Conservation (phyloP, 2,113 vertebrate genomes). For the Gnathonemus echidnorhynchus region DNA sequence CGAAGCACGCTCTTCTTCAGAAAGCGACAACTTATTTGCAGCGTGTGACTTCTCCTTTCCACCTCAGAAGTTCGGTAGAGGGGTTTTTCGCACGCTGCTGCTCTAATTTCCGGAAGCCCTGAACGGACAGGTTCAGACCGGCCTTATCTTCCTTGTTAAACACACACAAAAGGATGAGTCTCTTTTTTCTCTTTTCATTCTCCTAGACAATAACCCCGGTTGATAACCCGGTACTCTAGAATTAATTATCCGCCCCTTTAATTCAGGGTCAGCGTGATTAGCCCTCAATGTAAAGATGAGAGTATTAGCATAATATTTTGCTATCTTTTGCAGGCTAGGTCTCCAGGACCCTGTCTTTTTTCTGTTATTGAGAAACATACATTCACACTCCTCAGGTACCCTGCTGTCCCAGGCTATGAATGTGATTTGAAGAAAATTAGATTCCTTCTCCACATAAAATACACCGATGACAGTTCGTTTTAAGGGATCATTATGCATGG, state of each 20-base stretch:
- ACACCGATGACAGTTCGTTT: constrained; percentile 67
- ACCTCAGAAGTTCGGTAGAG: constrained; percentile 18
- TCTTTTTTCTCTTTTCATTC: constrained; percentile 45
- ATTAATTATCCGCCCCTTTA: constrained; percentile 73
- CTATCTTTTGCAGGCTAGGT: constrained; percentile 60
- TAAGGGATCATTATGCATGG: constrained; percentile 64
- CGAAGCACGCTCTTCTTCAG: constrained; percentile 12
- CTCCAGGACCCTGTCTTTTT: constrained; percentile 54
- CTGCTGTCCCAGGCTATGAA: constrained; percentile 74
- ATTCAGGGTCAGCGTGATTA: constrained; percentile 65
- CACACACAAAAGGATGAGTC: constrained; percentile 60
- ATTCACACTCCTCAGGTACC: constrained; percentile 51
- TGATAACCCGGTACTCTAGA: constrained; percentile 66
- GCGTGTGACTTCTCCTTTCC: constrained; percentile 11
- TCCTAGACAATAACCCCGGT: constrained; percentile 60
- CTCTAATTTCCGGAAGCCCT: constrained; percentile 39
- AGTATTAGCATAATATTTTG: constrained; percentile 74
- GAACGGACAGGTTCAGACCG: constrained; percentile 33
- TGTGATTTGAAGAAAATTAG: constrained; percentile 74
- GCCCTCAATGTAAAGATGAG: constrained; percentile 60
- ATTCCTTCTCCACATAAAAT: constrained; percentile 60
- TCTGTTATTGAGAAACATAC: constrained; percentile 32
- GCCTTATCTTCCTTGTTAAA: constrained; percentile 58
- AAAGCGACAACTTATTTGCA: constrained; percentile 26
- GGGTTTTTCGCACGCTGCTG: constrained; percentile 20